Base-by-base conservation (phyloP, 2,113 vertebrate species). In the Panurus biarmicus region DNA sequence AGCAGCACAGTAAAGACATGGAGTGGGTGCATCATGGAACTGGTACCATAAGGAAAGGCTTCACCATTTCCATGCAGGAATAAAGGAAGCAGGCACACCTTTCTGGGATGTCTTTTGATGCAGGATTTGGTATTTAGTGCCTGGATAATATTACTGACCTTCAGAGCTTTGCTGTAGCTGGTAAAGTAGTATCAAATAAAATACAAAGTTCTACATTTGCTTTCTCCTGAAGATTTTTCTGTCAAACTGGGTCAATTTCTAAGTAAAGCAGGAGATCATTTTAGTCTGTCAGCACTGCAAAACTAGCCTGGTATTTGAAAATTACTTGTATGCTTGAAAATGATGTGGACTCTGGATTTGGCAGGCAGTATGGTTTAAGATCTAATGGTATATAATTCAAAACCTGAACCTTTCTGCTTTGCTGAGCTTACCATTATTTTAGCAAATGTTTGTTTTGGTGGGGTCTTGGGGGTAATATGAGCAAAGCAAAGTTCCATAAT, bases 281-380 rank as follows among this genome's bases (percentile, higher is more conserved):
- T 96, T 90, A 71, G 85, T 79, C 70, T 93, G 80, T 81, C 87
- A 82, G 50, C 58, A 53, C 48, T 90, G 77, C 60, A 94, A 69
- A 75, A 50, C 58, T 64, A 78, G 48, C 24, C 40, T 89, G 73
- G 25, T 90, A 72, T 72, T 66, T 94, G 73, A 92, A 94, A 90
- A 90, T 86, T 86, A 42, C 50, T 92, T 84, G 14, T 73, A 8
- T 75, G 38, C 64, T 87, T 62, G 70, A 74, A 91, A 91, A 87
- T 66, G 16, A 48, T 72, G 56, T 40, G 66, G 62, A 87, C 35
- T 87, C 61, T 75, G 86, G 60, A 65, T 91, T 78, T 92, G 53
- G 76, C 80, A 87, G 48, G 42, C 28, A 48, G 14, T 75, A 24
- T 31, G 81, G 28, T 53, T 50, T 92, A 65, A 87, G 48, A 57